phyloP scores from a whole-genome alignment of 2,888 invertebrate genomes.

The Pandemis heparana region DNA sequence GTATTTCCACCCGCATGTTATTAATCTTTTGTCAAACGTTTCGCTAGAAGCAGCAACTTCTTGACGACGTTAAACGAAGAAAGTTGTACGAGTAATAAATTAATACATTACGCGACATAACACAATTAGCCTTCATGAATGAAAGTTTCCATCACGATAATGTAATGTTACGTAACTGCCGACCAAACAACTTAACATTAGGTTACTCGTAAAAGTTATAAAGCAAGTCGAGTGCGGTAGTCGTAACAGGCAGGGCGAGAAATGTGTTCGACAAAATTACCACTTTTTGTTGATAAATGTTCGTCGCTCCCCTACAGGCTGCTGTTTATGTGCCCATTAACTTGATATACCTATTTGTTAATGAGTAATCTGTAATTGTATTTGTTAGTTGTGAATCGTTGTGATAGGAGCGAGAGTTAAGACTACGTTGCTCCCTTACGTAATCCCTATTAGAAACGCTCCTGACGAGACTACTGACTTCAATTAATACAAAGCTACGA shows the following conservation, averaged over 20 bases:
- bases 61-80: conserved; percentile 5
- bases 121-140: conserved; percentile 24
- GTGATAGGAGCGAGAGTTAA: conserved; percentile 11
- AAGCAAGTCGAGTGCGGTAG: conserved; percentile 62
- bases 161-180: conserved; percentile 30
- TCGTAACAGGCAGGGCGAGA: conserved; percentile 69
- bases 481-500: no score
- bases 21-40: neutral
- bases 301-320: conserved; percentile 64
- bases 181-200: conserved; percentile 57
- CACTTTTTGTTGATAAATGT: conserved; percentile 83
- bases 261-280: conserved; percentile 77
- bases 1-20: neutral
- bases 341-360: conserved; percentile 81
- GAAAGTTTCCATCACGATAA: conserved; percentile 41
- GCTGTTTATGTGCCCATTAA: conserved; percentile 83
- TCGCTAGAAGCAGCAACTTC: neutral
- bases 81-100: conserved; percentile 19
- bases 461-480: neutral
- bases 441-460: neutral
- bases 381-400: conserved; percentile 37
- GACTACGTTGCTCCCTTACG: neutral
- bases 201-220: conserved; percentile 62
- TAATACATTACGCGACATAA: conserved; percentile 12
- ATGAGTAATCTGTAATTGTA: conserved; percentile 73